Evolutionary conservation across 1,140 invertebrate species (phyloP).

Genomic region (Cyclargus thomasi): DNA sequence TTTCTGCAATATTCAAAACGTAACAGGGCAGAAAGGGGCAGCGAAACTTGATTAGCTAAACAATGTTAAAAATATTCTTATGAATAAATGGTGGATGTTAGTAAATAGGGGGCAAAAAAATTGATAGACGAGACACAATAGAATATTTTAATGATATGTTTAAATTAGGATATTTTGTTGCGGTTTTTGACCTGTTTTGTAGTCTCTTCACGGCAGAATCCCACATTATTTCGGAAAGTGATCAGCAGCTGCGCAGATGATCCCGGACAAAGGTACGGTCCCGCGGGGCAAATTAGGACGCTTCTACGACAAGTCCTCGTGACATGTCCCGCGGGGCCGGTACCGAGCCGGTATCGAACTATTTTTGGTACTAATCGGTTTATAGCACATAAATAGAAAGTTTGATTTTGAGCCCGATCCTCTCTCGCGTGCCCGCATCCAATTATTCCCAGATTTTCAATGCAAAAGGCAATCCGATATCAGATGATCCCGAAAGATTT

Average conservation of each 20-base stretch:
- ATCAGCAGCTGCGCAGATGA: background rate
- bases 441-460: background rate
- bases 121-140: too few relatives aligned
- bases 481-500: slow-evolving; percentile 7
- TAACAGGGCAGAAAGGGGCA: too few relatives aligned
- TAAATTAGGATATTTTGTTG: too few relatives aligned
- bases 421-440: background rate
- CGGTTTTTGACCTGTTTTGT: background rate
- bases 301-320: background rate
- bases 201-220: background rate
- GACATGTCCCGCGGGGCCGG: background rate
- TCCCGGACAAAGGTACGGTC: background rate
- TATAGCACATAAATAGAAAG: background rate
- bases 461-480: background rate
- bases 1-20: too few relatives aligned
- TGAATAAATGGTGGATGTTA: too few relatives aligned
- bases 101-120: too few relatives aligned
- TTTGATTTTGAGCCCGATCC: background rate
- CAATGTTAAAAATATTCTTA: too few relatives aligned
- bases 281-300: background rate
- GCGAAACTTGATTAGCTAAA: too few relatives aligned
- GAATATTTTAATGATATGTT: too few relatives aligned
- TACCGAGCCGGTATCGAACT: background rate
- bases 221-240: background rate
- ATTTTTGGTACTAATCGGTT: background rate